phyloP scores from a whole-genome alignment of 2,888 invertebrate genomes.

The Macaria notata region DNA sequence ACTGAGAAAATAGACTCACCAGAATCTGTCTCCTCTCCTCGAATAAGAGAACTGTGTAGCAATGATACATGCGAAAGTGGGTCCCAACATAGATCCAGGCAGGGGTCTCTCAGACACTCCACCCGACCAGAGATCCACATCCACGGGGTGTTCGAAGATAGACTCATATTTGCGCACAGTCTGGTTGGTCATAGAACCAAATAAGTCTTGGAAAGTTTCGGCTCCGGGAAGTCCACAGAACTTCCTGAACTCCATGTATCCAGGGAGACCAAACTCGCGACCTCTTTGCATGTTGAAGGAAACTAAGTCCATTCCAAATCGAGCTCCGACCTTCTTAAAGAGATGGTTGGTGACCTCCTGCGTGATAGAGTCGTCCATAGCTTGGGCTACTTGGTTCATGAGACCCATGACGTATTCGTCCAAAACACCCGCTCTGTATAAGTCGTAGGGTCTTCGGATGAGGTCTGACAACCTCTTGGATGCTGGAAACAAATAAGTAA shows the following conservation, averaged over 20 bases:
- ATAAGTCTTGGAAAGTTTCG: constrained; percentile 89
- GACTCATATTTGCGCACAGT: constrained; percentile 91
- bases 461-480: constrained; percentile 94
- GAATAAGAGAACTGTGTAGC: constrained; percentile 96
- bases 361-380: constrained; percentile 97
- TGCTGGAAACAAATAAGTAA: constrained; percentile 77
- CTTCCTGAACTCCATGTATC: constrained; percentile 96
- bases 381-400: constrained; percentile 96
- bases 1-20: constrained; percentile 72
- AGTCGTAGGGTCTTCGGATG: constrained; percentile 93
- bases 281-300: constrained; percentile 97
- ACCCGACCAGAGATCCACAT: constrained; percentile 97
- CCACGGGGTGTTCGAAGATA: constrained; percentile 94
- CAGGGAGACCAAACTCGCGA: constrained; percentile 94
- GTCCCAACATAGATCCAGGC: constrained; percentile 95
- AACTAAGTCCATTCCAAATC: constrained; percentile 94
- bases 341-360: constrained; percentile 95
- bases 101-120: constrained; percentile 95
- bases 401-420: constrained; percentile 96
- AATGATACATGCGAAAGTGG: constrained; percentile 96
- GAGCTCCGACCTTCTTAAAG: constrained; percentile 90
- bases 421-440: constrained; percentile 94
- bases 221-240: constrained; percentile 93
- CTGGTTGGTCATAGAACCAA: constrained; percentile 94
- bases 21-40: constrained; percentile 95